phyloP scores from a whole-genome alignment of 2,888 invertebrate genomes.

The Pelosia muscerda region DNA sequence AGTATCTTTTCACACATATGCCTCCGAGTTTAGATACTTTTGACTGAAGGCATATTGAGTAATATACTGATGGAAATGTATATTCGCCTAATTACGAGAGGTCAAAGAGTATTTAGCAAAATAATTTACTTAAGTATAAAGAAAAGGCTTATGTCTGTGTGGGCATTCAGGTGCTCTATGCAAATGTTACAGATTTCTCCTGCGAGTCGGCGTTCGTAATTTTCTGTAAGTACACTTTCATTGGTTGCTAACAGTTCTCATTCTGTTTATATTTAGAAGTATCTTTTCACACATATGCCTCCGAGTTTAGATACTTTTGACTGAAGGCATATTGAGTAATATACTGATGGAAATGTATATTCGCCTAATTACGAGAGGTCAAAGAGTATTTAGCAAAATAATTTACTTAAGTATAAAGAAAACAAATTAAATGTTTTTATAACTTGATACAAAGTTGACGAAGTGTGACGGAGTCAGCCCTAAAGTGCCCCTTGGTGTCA shows the following conservation, averaged over 20 bases:
- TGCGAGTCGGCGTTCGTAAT: constrained; percentile 51
- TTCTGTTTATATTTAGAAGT: constrained; percentile 66
- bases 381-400: constrained; percentile 26
- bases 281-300: not conserved
- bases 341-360: constrained; percentile 25
- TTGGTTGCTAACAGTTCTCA: constrained; percentile 63
- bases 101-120: constrained; percentile 25
- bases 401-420: constrained; percentile 49
- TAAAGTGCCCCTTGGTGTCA: constrained; percentile 84
- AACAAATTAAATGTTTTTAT: constrained; percentile 65
- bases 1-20: not conserved
- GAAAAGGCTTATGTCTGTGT: constrained; percentile 60
- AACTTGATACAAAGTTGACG: constrained; percentile 63
- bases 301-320: not conserved
- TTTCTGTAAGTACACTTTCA: constrained; percentile 66
- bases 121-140: constrained; percentile 30
- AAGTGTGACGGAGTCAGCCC: constrained; percentile 79
- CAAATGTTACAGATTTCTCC: constrained; percentile 71
- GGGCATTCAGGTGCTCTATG: constrained; percentile 66
- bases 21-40: not conserved
- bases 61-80: constrained; percentile 19
- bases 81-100: constrained; percentile 29
- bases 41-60: not conserved
- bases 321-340: not conserved
- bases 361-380: constrained; percentile 28